Base-by-base conservation (phyloP, 2,888 invertebrate species). In the Coronaproctus castanopsis region DNA sequence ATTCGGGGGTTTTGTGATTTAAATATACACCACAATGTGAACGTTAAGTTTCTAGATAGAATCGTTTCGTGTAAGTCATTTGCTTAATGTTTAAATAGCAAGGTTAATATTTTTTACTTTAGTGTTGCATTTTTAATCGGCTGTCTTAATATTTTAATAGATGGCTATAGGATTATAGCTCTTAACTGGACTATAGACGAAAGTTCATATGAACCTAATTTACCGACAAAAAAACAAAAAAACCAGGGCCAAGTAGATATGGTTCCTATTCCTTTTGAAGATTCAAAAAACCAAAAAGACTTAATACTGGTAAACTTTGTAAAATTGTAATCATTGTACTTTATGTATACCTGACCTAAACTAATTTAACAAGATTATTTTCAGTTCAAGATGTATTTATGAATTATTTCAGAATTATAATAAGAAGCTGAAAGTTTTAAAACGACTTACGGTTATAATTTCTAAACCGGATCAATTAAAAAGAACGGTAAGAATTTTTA, bases 151-250 rank as follows among this genome's bases (percentile, higher is more conserved):
- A 3, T 51, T 14, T 52, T n/a, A 53, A 21, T 21, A 59, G 59
- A 50, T 36, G 59, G 36, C 21, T 59, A 59, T 48, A 49, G 52
- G 56, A 48, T 52, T 2, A 59, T 59, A 10, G 59, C 59, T 24
- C 21, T 59, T 1, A 59, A 59, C 23, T 59, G 52, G 52, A 59
- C 59, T 21, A 36, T 59, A 21, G 52, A 59, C 52, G 56, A 52
- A n/a, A 59, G 59, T 21, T 52, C 55, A 20, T 51, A 51, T 8
- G 52, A 59, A 10, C 21, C 24, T 14, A 55, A 52, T 18, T 8
- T 24, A 50, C 36, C 55, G 2, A 20, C 5, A 21, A 59, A 59
- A 20, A 59, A 59, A 36, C 52, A 52, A 21, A 59, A 59, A 22
- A 52, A 21, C 5, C 51, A 48, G 21, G 10, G 36, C 22, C 51